Percentiles rank a stretch among this genome's conserved stretches.
Evolutionary conservation across 2,113 vertebrate species (phyloP).

Genomic region (Dasyurus viverrinus): DNA sequence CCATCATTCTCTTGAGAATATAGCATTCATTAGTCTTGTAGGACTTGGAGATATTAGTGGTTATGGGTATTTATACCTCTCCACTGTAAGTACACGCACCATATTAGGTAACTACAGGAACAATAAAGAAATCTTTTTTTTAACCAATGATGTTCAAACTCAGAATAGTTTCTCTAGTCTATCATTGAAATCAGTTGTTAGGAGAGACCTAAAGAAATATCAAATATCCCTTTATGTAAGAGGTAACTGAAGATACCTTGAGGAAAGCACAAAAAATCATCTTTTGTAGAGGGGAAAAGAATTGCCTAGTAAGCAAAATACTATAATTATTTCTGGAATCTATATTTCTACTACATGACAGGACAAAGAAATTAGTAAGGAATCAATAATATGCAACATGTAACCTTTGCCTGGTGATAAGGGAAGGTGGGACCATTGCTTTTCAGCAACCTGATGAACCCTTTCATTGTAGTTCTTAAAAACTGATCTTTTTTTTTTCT

Average conservation of each 20-base stretch:
- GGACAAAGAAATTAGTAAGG: neutral
- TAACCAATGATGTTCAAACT: neutral
- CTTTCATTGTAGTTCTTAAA: slow-evolving; percentile 15
- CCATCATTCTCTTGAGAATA: neutral
- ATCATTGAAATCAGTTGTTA: neutral
- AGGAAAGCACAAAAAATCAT: neutral
- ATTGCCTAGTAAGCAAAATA: neutral
- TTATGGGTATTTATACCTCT: neutral
- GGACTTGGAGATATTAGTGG: neutral
- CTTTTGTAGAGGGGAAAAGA: neutral
- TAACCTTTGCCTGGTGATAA: slow-evolving; percentile 16
- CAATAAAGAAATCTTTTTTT: neutral
- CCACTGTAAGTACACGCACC: neutral
- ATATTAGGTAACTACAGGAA: neutral
- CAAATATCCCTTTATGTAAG: neutral
- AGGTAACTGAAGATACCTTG: neutral
- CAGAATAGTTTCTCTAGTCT: neutral
- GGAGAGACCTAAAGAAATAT: neutral
- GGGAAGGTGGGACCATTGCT: neutral
- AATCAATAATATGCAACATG: neutral
- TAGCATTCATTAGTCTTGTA: neutral
- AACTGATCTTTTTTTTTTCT: neutral
- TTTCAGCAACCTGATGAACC: neutral
- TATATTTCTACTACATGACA: neutral
- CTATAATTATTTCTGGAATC: neutral